Base-by-base conservation (phyloP, 2,888 invertebrate genomes). In the Rosalia funebris region DNA sequence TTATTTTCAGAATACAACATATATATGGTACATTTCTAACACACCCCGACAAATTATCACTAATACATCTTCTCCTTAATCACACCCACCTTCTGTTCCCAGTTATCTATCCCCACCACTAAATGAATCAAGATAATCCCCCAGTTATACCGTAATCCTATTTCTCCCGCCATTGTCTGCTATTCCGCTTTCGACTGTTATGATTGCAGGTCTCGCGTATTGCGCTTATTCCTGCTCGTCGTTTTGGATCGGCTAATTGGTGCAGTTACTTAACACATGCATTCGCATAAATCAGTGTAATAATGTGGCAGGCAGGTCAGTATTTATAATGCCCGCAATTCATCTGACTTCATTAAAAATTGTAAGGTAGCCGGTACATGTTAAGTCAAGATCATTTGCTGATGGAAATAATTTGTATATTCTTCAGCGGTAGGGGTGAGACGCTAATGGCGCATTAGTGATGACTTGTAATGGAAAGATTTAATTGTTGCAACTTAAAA, bases 181-280 rank as follows among this genome's bases (percentile, higher is more conserved):
- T 25, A 3, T 25, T 41, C 9, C 12, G n/a, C 25, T n/a, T 11
- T 50, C 39, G 12, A 11, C 11, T 25, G 44, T 19, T 25, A 25
- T 2, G 19, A 2, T 25, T 15, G 10, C 50, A 16, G 20, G 39
- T 11, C 16, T 37, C 39, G 16, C 25, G 16, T 19, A 25, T 9
- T 14, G n/a, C n/a, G n/a, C n/a, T n/a, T n/a, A 14, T 50, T 50
- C 50, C 50, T 39, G 25, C 11, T 50, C 25, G 12, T 50, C 25
- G 20, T 39, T 31, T 37, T 15, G 20, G 9, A 5, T 9, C n/a
- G 39, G 37, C 37, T 50, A 50, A 50, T 50, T 50, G 50, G 39
- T n/a, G 20, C 50, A 50, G 39, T 50, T 50, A 50, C 50, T 50
- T 50, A 50, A 41, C 50, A 50, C 39, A 39, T 50, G 39, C 50